phyloP scores from a whole-genome alignment of 2,797 vertebrate genomes.

The Hoplostethus mediterraneus region DNA sequence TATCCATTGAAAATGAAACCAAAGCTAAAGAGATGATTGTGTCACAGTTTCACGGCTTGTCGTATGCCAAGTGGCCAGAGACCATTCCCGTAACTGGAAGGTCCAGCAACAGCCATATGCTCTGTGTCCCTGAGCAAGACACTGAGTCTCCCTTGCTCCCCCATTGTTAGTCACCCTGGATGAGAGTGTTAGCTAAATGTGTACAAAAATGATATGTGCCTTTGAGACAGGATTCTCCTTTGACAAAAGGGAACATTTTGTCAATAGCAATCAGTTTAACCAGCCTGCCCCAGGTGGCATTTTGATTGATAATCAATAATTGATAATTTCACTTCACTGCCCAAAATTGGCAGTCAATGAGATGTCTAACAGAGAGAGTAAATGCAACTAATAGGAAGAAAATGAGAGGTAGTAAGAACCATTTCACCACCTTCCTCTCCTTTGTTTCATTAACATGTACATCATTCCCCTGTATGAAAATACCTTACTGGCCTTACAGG shows the following conservation, averaged over 20 bases:
- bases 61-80: background rate
- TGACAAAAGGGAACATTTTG: background rate
- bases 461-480: background rate
- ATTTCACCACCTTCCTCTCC: background rate
- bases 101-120: background rate
- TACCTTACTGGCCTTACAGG: background rate
- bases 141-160: background rate
- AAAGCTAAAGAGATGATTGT: background rate
- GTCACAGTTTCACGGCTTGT: background rate
- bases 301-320: constrained; percentile 18
- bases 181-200: background rate
- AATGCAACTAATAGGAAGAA: background rate
- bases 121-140: background rate
- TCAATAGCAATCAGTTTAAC: constrained; percentile 15
- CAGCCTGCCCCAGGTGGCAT: background rate
- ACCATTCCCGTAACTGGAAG: background rate
- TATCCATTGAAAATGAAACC: background rate
- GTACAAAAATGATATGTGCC: constrained; percentile 2
- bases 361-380: background rate
- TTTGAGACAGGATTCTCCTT: constrained; percentile 20
- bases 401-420: background rate
- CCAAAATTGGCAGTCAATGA: constrained; percentile 27
- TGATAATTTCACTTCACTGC: constrained; percentile 15
- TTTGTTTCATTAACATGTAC: background rate
- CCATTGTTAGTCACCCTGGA: no score